Base-by-base conservation (phyloP, 2,888 invertebrate species). In the Ariolimax columbianus region DNA sequence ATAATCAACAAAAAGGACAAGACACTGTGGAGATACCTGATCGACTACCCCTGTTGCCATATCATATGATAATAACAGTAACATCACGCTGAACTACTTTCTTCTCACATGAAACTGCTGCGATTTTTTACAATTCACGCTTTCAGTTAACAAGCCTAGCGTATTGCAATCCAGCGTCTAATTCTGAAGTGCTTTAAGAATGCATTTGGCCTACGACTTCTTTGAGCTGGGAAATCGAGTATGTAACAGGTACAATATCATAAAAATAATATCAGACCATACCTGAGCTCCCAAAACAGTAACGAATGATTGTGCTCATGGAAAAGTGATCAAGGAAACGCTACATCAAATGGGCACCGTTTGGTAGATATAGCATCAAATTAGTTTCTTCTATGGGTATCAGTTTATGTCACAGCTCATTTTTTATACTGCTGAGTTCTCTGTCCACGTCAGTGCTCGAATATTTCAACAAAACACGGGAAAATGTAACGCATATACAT, bases 321-420 rank as follows among this genome's bases (percentile, higher is more conserved):
- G 63, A 36, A 59, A 78, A 78, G 1, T 23, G 38, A 78, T 78
- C n/a, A 78, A 33, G 4, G 59, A 26, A n/a, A 17, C 55, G n/a
- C 78, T 30, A 63, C 78, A 78, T 78, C 33, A 78, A 63, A 59
- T 59, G 33, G 40, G 36, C 78, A 36, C 59, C 51, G 51, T 36
- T 36, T 40, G 7, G 36, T 51, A 59, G 78, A 78, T 78, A 59
- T 78, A 63, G 63, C 59, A 78, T 78, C 59, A 59, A 59, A 59
- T 59, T 55, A 17, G 26, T 4, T 63, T 78, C 36, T 38, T 19
- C 36, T 1, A 17, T 40, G 40, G 26, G 33, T 78, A 78, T 63
- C 63, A 51, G 51, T 78, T 78, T 38, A 78, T 78, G 55, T 30
- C 33, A 4, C 6, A 30, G 33, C 59, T 23, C n/a, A 26, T 66